A percentile compares a stretch with the other conserved stretches of the same genome.
These are phyloP conservation scores for Archips xylosteana DNA, from an alignment of 2,888 invertebrate genomes.

Conservation along the genomic window DNA sequence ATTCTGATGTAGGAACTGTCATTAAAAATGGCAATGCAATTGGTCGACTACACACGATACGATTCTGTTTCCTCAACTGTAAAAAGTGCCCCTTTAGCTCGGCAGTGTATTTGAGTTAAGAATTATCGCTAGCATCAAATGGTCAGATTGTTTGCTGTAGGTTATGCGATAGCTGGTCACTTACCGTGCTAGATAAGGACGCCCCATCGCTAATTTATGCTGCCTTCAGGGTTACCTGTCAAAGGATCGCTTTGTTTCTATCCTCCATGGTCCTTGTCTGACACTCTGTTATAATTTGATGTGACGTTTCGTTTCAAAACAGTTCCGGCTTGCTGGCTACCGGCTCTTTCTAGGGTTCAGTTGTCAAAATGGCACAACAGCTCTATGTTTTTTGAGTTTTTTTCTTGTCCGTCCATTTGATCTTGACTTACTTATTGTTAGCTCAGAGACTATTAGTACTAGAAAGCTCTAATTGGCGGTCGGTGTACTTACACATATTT, in stretches of 20 bases:
- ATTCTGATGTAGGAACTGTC: too few species aligned
- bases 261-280: conserved; percentile 13
- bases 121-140: conserved; percentile 47
- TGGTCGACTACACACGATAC: too few species aligned
- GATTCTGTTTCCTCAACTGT: too few species aligned
- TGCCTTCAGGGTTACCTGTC: conserved; percentile 44
- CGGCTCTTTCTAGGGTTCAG: background rate
- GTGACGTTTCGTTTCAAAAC: background rate
- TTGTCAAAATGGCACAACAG: too few species aligned
- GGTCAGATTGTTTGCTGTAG: conserved; percentile 45
- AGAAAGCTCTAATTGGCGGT: too few species aligned
- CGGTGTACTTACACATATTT: too few species aligned
- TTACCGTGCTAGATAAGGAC: conserved; percentile 45
- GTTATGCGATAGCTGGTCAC: conserved; percentile 1
- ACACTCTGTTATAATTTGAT: conserved; percentile 10
- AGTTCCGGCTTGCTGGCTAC: background rate
- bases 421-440: too few species aligned
- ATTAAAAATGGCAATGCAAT: too few species aligned
- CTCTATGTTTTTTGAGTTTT: too few species aligned
- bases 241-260: conserved; percentile 30
- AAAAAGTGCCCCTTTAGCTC: too few species aligned
- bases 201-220: conserved; percentile 45
- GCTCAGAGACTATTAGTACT: too few species aligned
- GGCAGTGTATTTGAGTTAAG: conserved; percentile 48
- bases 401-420: too few species aligned